Evolutionary conservation across 2,888 invertebrate genomes (phyloP), one percentile per base, ranked within the genome.

Genomic region (Leptopterna dolabrata): DNA sequence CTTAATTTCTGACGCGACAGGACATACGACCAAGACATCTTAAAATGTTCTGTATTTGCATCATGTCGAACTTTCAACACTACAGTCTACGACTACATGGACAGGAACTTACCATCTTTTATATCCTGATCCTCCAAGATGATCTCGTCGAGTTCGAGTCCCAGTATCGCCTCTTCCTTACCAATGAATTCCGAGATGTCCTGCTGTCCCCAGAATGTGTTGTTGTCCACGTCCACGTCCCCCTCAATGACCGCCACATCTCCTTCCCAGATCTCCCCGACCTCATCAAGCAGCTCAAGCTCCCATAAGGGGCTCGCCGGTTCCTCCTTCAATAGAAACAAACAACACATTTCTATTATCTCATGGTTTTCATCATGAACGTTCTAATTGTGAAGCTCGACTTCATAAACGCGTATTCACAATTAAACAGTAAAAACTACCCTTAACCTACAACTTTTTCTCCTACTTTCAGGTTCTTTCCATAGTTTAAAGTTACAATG

Each of bases 251-350:
- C 55, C 7, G 11, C 41, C 14, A 70, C 70, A 43, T 71, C 83
- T 27, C 83, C 63, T 41, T 83, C 83, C 83, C 83, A 83, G 45
- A 70, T 71, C 43, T 24, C 83, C 71, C 71, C 83, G 43, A 83
- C 83, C n/a, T 83, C 83, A 36, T 83, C 83, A 41, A 83, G 43
- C 83, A 83, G 71, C 51, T 83, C 83, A 83, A 83, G 71, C 83
- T 43, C 83, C 83, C 83, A 83, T 83, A 43, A 47, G 24, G 83
- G 83, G 70, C 83, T 83, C 83, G 71, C 83, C 83, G 83, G 83
- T 71, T 83, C 83, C 83, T 36, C 83, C 83, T 83, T n/a, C n/a
- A n/a, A 41, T 14, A 19, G 36, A 41, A 19, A n/a, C n/a, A n/a
- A 83, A 13, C 7, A 76, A 16, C 4, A 71, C 24, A 71, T 36